Percentiles rank a stretch among this genome's conserved stretches.
phyloP scores from a whole-genome alignment of 2,113 vertebrate species.

The Ondatra zibethicus region DNA sequence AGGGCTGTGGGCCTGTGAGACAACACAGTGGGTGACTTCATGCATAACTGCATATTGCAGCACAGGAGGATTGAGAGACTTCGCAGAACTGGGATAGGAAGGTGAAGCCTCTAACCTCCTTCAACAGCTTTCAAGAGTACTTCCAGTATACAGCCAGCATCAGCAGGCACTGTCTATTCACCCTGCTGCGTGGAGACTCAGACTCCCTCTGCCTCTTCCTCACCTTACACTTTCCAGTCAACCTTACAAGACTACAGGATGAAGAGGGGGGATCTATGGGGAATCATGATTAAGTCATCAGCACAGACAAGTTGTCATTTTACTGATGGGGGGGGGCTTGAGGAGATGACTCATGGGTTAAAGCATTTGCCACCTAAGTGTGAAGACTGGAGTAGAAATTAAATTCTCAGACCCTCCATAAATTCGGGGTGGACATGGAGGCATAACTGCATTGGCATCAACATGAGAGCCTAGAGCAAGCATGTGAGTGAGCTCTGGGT shows the following conservation, averaged over 20 bases:
- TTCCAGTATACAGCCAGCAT: neutral
- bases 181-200: neutral
- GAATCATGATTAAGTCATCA: too few relatives aligned
- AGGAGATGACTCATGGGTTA: neutral
- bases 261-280: neutral
- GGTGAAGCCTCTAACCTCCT: rapidly evolving
- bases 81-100: neutral
- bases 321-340: neutral
- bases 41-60: rapidly evolving
- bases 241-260: neutral
- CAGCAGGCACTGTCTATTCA: neutral
- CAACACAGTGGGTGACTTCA: neutral
- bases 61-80: neutral
- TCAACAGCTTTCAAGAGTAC: neutral
- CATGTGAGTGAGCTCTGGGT: neutral
- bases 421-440: neutral
- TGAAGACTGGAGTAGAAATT: neutral
- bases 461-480: neutral
- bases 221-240: too few relatives aligned
- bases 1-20: neutral
- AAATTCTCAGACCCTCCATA: neutral
- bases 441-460: neutral
- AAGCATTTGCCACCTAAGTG: neutral
- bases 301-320: neutral
- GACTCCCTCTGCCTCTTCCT: neutral